Evolutionary conservation across 1,140 invertebrate genomes (phyloP).

Genomic region (Calycopis cecrops): DNA sequence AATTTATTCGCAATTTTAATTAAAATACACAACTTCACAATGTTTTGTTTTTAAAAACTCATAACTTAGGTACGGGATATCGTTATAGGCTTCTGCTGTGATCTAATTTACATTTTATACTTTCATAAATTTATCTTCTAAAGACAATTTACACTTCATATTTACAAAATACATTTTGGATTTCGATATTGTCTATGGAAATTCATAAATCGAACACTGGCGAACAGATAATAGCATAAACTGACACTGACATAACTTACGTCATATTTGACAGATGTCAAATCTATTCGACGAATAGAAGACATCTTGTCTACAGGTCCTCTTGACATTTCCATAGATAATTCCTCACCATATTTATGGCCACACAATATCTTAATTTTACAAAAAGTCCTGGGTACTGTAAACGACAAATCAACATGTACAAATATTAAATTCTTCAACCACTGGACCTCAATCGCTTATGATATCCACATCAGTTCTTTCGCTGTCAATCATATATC

Average conservation of each 20-base stretch:
- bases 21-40: constrained; percentile 75
- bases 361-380: constrained; percentile 69
- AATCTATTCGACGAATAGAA: too few species aligned
- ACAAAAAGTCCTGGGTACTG: constrained; percentile 49
- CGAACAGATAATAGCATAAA: not conserved
- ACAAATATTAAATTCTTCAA: constrained; percentile 36
- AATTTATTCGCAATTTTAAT: constrained; percentile 75
- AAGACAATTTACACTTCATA: constrained; percentile 64
- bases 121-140: constrained; percentile 55
- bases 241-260: not conserved
- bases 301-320: not conserved
- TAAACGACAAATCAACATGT: constrained; percentile 44
- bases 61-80: constrained; percentile 71
- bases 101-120: constrained; percentile 59
- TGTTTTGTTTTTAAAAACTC: constrained; percentile 71
- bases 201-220: not conserved
- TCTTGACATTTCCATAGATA: constrained; percentile 33
- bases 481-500: constrained; percentile 43
- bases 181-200: constrained; percentile 20
- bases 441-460: constrained; percentile 37
- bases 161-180: constrained; percentile 54
- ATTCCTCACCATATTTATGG: constrained; percentile 47
- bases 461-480: constrained; percentile 47
- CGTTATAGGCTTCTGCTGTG: constrained; percentile 58
- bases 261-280: not conserved